Evolutionary conservation across 1,140 invertebrate genomes (phyloP).

Genomic region (Leguminivora glycinivorella): DNA sequence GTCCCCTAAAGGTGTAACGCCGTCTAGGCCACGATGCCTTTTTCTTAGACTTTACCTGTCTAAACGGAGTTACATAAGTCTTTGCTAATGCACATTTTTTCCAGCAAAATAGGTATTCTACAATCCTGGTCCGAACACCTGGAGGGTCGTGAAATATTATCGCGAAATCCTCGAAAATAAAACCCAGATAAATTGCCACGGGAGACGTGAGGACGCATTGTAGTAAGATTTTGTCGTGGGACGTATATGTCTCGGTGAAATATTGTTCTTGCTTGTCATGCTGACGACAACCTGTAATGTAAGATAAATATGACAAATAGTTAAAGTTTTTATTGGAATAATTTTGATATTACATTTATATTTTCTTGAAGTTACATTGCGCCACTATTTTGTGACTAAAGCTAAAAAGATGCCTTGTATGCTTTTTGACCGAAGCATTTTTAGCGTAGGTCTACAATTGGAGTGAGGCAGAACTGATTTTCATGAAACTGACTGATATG

Average conservation of each 20-base stretch:
- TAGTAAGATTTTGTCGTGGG: conserved; percentile 23
- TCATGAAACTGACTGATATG: too few relatives aligned
- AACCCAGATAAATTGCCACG: conserved; percentile 14
- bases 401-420: too few relatives aligned
- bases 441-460: too few relatives aligned
- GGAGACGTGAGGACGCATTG: conserved; percentile 9
- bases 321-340: neutral
- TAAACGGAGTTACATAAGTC: too few relatives aligned
- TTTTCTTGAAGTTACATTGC: too few relatives aligned
- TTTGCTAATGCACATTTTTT: neutral
- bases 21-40: too few relatives aligned
- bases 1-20: too few relatives aligned
- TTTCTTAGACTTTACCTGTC: too few relatives aligned
- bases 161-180: conserved; percentile 18
- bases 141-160: conserved; percentile 13
- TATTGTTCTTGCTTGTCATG: conserved; percentile 18
- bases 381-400: too few relatives aligned
- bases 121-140: conserved; percentile 12
- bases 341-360: neutral
- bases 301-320: conserved; percentile 7
- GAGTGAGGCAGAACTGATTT: too few relatives aligned
- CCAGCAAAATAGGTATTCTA: neutral
- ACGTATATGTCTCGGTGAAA: neutral
- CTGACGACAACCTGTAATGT: neutral
- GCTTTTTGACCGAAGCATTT: too few relatives aligned